phyloP scores from a whole-genome alignment of 35 echinoderm and acorn worm genomes.

The Lytechinus pictus region DNA sequence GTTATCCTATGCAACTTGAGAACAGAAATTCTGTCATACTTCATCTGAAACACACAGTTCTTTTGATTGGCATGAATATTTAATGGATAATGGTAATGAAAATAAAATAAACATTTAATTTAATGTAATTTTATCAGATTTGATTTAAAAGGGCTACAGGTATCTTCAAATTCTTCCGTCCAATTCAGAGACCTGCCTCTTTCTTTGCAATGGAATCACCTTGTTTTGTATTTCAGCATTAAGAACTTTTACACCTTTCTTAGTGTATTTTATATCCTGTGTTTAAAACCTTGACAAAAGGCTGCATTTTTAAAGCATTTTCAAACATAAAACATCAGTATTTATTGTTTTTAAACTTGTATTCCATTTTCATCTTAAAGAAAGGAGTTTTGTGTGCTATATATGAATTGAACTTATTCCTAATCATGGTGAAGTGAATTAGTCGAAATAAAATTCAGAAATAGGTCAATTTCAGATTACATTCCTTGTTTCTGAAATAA shows the following conservation, averaged over 20 bases:
- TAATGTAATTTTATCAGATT: background rate
- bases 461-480: background rate
- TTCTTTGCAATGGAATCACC: background rate
- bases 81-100: background rate
- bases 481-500: background rate
- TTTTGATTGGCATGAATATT: background rate
- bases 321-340: background rate
- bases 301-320: background rate
- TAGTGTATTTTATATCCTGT: too few relatives aligned
- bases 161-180: constrained; percentile 2
- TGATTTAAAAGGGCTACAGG: background rate
- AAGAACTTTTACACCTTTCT: background rate
- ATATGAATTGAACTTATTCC: background rate
- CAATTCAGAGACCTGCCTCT: background rate
- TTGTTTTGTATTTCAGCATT: background rate
- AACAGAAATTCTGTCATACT: background rate
- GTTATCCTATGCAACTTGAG: background rate
- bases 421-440: background rate
- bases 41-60: background rate
- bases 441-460: background rate
- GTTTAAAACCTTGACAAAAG: background rate
- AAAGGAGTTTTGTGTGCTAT: background rate
- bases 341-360: background rate
- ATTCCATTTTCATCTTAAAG: background rate
- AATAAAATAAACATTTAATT: background rate